These are phyloP conservation scores for Phalloptychus januarius DNA, from an alignment of 2,797 vertebrate species.

Conservation along the genomic window DNA sequence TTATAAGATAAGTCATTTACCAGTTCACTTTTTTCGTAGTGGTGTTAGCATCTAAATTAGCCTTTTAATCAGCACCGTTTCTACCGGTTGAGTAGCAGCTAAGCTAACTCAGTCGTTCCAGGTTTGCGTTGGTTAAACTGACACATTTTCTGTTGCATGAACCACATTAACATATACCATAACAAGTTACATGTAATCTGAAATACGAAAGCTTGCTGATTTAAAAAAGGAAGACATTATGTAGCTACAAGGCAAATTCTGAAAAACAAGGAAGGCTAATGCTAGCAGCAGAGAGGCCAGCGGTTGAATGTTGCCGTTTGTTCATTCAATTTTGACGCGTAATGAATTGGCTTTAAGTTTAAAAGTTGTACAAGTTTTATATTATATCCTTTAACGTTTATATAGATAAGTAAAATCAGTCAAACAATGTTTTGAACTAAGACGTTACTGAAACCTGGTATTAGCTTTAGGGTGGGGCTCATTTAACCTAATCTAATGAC, in stretches of 20 bases:
- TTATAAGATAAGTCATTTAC: neutral
- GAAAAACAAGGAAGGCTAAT: conserved; percentile 43
- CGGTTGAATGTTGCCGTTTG: conserved; percentile 1
- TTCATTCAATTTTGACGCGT: neutral
- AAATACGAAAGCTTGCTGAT: neutral
- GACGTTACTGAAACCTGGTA: neutral
- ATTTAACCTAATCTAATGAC: conserved; percentile 25
- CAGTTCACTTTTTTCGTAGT: neutral
- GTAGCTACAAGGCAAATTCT: neutral
- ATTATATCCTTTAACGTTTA: accelerated
- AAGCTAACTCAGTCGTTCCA: conserved; percentile 9
- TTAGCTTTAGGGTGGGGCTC: conserved; percentile 65
- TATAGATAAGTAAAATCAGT: neutral
- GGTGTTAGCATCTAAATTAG: neutral
- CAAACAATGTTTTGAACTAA: conserved; percentile 5
- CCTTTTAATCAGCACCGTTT: neutral
- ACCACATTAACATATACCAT: neutral
- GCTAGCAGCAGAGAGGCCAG: conserved; percentile 29
- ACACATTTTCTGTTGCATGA: accelerated
- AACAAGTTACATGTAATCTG: no score
- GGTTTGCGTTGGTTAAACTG: neutral
- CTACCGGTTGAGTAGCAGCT: conserved; percentile 29
- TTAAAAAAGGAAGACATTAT: neutral
- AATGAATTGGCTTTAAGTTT: neutral
- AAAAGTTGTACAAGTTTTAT: accelerated